Base-by-base conservation (phyloP, 2,113 vertebrate genomes). In the Polyodon spathula region DNA sequence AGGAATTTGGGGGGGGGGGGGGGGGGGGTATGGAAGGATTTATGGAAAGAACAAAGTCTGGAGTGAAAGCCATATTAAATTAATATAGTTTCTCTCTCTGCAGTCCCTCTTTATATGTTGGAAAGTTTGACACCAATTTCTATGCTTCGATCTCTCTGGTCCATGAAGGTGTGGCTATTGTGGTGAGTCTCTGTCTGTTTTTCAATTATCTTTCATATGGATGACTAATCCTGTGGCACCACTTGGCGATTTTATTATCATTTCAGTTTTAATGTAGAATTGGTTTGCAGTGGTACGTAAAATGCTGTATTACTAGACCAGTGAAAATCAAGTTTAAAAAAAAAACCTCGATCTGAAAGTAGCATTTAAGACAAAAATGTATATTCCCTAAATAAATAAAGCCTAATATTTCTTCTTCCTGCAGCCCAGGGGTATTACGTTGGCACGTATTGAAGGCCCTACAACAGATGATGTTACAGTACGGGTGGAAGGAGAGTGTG, bases 61-160 rank as follows among this genome's bases (percentile, higher is more conserved):
- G n/a, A n/a, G 48, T 27, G 46, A 46, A 52, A 51, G 6, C 8
- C 1, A n/a, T 0, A 14, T 7, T 14, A 14, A 2, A 39, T 46
- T 37, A 40, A 51, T 63, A 1, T 27, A 38, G 6, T 58, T 59
- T 63, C 64, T 53, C 52, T 62, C 60, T 17, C 6, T 52, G 8
- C 70, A 99, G 96, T 68, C 91, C 88, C 1, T 94, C 93, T 0
- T 86, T 99, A 15, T 98, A 97, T 0, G 90, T 99, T 5, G 96
- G 96, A 16, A 97, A 97, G 70, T 60, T 91, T 1, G 78, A 89
- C 0, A 69, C 88, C 50, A 87, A 93, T 58, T 92, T 99, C 61
- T 99, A 99, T 0, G 96, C 94, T 12, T 80, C 89, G 37, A 88
- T 83, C 1, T 95, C 94, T 0, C 85, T 99, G 61, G 93, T 97